These are phyloP conservation scores for Montipora sp. DNA, from an alignment of 64 coral and sea anemone species.

Conservation along the genomic window DNA sequence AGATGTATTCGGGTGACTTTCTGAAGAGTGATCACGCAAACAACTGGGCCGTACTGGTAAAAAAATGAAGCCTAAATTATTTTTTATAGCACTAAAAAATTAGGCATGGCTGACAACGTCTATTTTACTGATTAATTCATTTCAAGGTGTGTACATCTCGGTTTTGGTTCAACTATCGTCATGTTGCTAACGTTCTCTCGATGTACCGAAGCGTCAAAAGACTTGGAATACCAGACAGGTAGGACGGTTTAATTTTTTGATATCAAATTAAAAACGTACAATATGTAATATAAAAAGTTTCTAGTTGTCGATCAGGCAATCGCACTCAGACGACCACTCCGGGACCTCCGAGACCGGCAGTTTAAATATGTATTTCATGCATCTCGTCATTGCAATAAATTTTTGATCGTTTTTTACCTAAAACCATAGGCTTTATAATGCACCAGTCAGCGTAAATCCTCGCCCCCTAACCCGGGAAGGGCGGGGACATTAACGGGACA, in stretches of 20 bases:
- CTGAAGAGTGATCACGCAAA: slow-evolving; percentile 93
- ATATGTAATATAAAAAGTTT: too few relatives aligned
- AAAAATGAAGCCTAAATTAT: background rate
- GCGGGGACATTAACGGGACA: too few relatives aligned
- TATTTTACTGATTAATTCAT: slow-evolving; percentile 14
- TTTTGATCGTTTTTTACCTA: background rate
- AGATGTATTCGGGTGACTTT: slow-evolving; percentile 53
- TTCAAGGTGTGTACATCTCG: slow-evolving; percentile 94
- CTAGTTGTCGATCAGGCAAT: too few relatives aligned
- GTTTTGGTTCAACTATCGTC: slow-evolving; percentile 99
- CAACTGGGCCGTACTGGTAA: slow-evolving; percentile 96
- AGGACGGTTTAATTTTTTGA: background rate
- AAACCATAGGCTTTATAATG: background rate
- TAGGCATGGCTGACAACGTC: background rate
- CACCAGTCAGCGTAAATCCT: too few relatives aligned
- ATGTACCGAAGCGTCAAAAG: slow-evolving; percentile 98
- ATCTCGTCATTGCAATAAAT: background rate
- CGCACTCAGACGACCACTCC: too few relatives aligned
- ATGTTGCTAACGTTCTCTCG: slow-evolving; percentile 96
- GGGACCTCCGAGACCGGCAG: too few relatives aligned
- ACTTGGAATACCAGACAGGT: slow-evolving; percentile 99
- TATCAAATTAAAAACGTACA: too few relatives aligned
- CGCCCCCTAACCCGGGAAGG: too few relatives aligned
- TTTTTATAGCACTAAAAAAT: background rate
- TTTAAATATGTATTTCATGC: too few relatives aligned